Evolutionary conservation across 1,140 invertebrate species (phyloP).

Genomic region (Leptinotarsa texana): DNA sequence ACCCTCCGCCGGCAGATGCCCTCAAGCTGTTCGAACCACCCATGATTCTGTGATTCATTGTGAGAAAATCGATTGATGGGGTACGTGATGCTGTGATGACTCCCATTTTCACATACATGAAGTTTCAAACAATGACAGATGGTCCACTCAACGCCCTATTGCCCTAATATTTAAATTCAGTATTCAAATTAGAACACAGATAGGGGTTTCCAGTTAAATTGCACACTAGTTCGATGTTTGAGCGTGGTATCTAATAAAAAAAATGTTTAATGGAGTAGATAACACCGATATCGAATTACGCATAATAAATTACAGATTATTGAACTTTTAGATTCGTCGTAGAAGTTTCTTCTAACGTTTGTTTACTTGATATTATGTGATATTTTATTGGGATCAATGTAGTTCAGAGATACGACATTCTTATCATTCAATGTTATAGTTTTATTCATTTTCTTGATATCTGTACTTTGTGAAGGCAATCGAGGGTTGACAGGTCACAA

Average conservation of each 20-base stretch:
- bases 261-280: background rate
- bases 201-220: background rate
- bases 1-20: background rate
- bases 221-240: background rate
- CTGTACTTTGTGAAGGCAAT: too few species aligned
- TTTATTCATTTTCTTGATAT: background rate
- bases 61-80: conserved; percentile 1
- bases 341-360: background rate
- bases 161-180: background rate
- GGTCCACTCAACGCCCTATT: conserved; percentile 4
- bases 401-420: background rate
- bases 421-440: background rate
- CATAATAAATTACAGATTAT: background rate
- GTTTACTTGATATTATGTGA: background rate
- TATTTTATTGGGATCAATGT: background rate
- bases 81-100: background rate
- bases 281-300: conserved; percentile 2
- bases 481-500: too few species aligned
- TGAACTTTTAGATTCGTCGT: background rate
- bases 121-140: conserved; percentile 1
- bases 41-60: background rate
- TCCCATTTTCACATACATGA: background rate
- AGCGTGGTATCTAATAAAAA: background rate
- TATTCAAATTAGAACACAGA: background rate
- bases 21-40: background rate